phyloP scores from a whole-genome alignment of 2,888 invertebrate genomes.

The Minunthozetes semirufus region DNA sequence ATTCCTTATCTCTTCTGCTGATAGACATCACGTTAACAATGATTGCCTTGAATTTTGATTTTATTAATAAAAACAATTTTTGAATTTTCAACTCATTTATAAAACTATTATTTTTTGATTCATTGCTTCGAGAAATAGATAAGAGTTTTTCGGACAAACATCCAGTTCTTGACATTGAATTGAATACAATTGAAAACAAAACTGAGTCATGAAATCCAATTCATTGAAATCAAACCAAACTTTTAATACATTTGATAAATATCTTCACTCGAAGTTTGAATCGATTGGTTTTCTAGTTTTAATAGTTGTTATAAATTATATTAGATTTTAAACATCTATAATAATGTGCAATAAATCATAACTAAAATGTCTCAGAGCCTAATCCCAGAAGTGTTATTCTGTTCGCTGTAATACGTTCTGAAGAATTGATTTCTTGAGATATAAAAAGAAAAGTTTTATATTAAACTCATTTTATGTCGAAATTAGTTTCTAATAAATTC shows the following conservation, averaged over 20 bases:
- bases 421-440: not conserved
- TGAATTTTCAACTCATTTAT: too few relatives aligned
- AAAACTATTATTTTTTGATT: too few relatives aligned
- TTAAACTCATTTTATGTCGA: not conserved
- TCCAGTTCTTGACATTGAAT: too few relatives aligned
- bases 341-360: not conserved
- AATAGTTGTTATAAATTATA: not conserved
- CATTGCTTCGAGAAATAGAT: too few relatives aligned
- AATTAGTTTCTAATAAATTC: not conserved
- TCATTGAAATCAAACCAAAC: too few relatives aligned
- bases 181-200: too few relatives aligned
- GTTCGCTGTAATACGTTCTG: not conserved
- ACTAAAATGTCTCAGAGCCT: not conserved
- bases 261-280: not conserved
- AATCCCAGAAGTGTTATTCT: not conserved
- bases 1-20: too few relatives aligned
- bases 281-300: not conserved
- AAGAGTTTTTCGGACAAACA: too few relatives aligned
- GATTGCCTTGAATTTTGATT: too few relatives aligned
- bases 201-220: too few relatives aligned
- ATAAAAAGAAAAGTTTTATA: not conserved
- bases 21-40: too few relatives aligned
- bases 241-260: not conserved
- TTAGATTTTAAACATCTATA: not conserved
- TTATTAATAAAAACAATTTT: too few relatives aligned